phyloP scores from a whole-genome alignment of 2,797 vertebrate species.

The Oophaga sylvatica region DNA sequence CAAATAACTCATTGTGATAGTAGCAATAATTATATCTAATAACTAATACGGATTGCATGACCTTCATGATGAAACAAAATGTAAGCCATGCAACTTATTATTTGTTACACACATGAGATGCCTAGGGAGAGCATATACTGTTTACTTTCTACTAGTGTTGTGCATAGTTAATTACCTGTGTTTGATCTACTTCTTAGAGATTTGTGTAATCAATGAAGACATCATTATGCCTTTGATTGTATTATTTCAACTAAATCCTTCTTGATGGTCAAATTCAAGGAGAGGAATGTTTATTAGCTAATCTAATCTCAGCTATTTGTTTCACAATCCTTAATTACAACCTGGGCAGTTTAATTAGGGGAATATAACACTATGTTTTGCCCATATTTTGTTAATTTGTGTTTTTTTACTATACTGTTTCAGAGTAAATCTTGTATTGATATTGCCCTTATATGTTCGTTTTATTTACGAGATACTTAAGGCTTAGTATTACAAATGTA shows the following conservation, averaged over 20 bases:
- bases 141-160: conserved; percentile 58
- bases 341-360: not conserved
- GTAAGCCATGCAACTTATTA: not conserved
- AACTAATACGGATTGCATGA: not conserved
- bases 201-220: conserved; percentile 71
- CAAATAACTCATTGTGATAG: not conserved
- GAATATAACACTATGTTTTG: conserved; percentile 3
- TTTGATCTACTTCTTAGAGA: conserved; percentile 65
- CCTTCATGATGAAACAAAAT: conserved; percentile 6
- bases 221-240: conserved; percentile 71
- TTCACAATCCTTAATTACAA: conserved; percentile 26
- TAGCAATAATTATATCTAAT: not conserved
- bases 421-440: not conserved
- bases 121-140: conserved; percentile 49
- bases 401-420: not conserved
- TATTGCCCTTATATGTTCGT: not conserved
- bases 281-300: conserved; percentile 66
- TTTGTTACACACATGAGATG: not conserved
- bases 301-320: conserved; percentile 65
- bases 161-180: conserved; percentile 67
- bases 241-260: conserved; percentile 68
- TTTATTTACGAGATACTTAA: not conserved
- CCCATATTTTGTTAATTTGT: not conserved
- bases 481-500: not conserved
- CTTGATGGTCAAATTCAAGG: conserved; percentile 67